phyloP scores from a whole-genome alignment of 1,140 invertebrate genomes.

The Rhynchophorus ferrugineus region DNA sequence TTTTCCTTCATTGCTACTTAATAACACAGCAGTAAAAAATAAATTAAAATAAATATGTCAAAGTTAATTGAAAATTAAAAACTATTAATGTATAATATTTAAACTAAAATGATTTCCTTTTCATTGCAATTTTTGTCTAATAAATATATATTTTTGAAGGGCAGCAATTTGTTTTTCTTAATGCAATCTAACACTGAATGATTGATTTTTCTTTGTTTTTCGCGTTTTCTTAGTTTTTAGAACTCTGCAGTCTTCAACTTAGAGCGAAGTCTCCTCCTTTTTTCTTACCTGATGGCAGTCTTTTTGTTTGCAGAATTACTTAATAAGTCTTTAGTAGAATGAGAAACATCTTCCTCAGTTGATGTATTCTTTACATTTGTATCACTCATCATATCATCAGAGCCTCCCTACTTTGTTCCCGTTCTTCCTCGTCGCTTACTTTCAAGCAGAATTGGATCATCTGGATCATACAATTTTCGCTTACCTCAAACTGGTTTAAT shows the following conservation, averaged over 20 bases:
- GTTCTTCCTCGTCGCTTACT: not conserved
- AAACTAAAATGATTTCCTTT: constrained; percentile 6
- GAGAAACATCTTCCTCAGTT: too few species aligned
- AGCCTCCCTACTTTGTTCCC: not conserved
- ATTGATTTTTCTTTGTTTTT: constrained; percentile 23
- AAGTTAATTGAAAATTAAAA: too few species aligned
- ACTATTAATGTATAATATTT: not conserved
- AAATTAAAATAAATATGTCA: not conserved
- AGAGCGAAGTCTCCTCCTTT: not conserved
- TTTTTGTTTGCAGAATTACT: too few species aligned
- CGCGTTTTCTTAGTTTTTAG: not conserved
- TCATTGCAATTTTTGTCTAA: not conserved
- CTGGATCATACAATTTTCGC: not conserved
- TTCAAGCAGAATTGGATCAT: not conserved
- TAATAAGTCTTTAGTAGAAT: too few species aligned
- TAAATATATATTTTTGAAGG: constrained; percentile 26
- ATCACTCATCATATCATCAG: not conserved
- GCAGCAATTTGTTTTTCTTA: constrained; percentile 26
- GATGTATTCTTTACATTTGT: not conserved
- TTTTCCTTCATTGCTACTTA: too few species aligned
- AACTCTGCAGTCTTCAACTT: not conserved
- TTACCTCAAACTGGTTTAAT: not conserved
- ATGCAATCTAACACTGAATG: constrained; percentile 46
- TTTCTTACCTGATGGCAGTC: not conserved
- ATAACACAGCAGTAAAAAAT: too few species aligned